Base-by-base conservation (phyloP, 2,113 vertebrate species). In the Larimichthys crocea region DNA sequence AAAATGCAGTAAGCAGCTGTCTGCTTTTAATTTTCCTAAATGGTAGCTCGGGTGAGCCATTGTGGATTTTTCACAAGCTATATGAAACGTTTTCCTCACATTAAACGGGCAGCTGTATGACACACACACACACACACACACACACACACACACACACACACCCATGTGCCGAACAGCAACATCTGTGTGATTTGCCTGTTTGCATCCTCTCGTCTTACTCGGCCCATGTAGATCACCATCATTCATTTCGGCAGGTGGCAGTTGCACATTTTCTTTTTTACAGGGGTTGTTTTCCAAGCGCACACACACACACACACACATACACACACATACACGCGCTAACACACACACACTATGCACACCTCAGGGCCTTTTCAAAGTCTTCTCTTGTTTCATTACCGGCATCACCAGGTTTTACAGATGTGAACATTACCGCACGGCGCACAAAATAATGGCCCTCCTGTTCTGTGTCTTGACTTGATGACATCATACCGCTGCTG, bases 381-480 rank as follows among this genome's bases (percentile, higher is more conserved):
- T 68, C 77, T 83, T 74, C 80, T 83, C 80, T 74, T 90, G 86
- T 90, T 92, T 91, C 84, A 85, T 89, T 89, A 77, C 57, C 19
- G 16, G 68, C 88, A 86, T 93, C 74, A 63, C 68, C 72, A 80
- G 66, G 26, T 79, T 91, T 87, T 86, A 89, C 86, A 67, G 80
- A 90, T 87, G 80, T 87, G 89, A 87, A 68, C 87, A 88, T 91
- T 86, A 83, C 79, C 19, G 26, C 80, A 62, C 76, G 5, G 5
- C 49, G 10, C 62, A 57, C 61, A 78, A 85, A 78, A 90, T 91
- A 91, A 92, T 88, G 73, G 76, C 59, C 63, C 81, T 87, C 83
- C 91, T 92, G 90, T 93, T 91, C 83, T 71, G 10, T 44, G 71
- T 67, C 80, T 83, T 63, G 68, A 77, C 83, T 85, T 65, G 79